Conservation (phyloP, 2,113 vertebrate genomes). For the Chionis minor region DNA sequence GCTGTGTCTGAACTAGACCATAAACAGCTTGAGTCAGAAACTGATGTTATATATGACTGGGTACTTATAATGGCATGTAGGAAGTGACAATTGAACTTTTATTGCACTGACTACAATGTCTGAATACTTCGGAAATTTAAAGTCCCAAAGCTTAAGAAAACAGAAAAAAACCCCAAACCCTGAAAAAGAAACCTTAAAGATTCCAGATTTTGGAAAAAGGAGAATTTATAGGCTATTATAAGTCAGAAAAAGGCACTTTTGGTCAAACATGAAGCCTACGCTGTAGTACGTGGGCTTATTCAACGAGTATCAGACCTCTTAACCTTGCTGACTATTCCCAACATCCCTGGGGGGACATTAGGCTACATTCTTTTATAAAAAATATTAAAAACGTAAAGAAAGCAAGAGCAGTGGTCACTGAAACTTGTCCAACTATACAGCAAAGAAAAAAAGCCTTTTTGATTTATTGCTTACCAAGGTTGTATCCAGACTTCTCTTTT, state of each 20-base stretch:
- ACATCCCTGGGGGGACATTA: not conserved
- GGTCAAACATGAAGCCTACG: not conserved
- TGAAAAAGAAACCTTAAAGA: not conserved
- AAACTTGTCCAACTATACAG: not conserved
- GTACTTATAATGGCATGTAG: not conserved
- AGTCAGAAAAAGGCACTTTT: not conserved
- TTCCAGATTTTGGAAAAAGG: not conserved
- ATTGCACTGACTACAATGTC: not conserved
- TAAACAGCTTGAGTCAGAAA: not conserved
- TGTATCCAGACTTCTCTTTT: slow-evolving; percentile 25
- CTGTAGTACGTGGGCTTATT: not conserved
- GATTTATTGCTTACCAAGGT: slow-evolving; percentile 13
- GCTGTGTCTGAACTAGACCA: not conserved
- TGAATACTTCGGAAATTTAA: not conserved
- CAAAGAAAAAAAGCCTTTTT: not conserved
- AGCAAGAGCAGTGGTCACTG: not conserved
- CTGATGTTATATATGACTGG: not conserved
- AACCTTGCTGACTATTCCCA: not conserved
- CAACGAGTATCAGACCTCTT: not conserved
- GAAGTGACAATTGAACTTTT: not conserved
- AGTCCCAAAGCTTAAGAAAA: not conserved
- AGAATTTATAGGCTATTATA: not conserved
- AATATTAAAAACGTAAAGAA: not conserved
- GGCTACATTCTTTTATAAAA: not conserved
- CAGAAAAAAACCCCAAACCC: not conserved